Conservation (phyloP, 23 tunicate species). For the Oikopleura vanhoeffeni region DNA sequence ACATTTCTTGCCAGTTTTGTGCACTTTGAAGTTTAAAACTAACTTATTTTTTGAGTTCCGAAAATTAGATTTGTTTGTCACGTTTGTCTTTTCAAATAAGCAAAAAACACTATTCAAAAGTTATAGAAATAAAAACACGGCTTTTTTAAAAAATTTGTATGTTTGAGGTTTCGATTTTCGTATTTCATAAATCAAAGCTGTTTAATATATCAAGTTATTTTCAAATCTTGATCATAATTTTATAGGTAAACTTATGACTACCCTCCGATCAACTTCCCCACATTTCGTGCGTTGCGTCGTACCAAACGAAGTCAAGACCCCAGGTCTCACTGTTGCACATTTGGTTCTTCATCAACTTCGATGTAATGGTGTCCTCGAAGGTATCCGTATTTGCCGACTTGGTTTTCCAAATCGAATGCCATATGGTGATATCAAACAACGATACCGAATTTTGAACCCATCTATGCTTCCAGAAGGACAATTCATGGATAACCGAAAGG, state of each 20-base stretch:
- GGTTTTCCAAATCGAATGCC: conserved; percentile 81
- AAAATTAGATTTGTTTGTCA: too few relatives aligned
- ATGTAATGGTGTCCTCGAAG: conserved; percentile 5
- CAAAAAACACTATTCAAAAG: too few relatives aligned
- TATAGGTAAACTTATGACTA: conserved; percentile 79
- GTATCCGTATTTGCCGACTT: conserved; percentile 34
- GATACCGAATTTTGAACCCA: conserved; percentile 85
- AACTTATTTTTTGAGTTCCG: too few relatives aligned
- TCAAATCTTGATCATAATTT: too few relatives aligned
- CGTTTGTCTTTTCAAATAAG: too few relatives aligned
- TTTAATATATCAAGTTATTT: too few relatives aligned
- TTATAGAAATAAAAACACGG: too few relatives aligned
- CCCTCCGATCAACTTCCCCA: conserved; percentile 62
- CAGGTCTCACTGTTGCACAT: background rate
- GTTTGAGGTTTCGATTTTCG: too few relatives aligned
- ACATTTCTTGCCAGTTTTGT: too few relatives aligned
- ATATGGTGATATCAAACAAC: conserved; percentile 82
- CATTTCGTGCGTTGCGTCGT: background rate
- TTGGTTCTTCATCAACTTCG: background rate
- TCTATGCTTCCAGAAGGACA: conserved; percentile 68
- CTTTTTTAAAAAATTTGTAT: too few relatives aligned
- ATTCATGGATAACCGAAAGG: conserved; percentile 83
- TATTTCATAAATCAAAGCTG: too few relatives aligned
- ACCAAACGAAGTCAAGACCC: background rate
- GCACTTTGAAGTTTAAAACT: too few relatives aligned